Base-by-base conservation (phyloP, 2,888 invertebrate genomes). In the Leucozona laternaria region DNA sequence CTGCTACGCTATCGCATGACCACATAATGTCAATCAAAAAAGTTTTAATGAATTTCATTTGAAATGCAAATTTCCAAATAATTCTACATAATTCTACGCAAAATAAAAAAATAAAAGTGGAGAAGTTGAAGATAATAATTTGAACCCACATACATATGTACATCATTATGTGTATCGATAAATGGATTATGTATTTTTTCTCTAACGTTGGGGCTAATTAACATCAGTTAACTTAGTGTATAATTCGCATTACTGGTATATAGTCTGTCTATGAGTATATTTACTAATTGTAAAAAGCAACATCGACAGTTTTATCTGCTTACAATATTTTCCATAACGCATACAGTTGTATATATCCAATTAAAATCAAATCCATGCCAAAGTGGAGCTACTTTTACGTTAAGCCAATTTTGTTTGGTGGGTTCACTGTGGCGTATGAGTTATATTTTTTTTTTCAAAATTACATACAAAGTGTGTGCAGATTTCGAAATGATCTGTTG, bases 31-130 rank as follows among this genome's bases (percentile, higher is more conserved):
- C 28, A 28, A 64, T 64, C 17, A 25, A 45, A 45, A 64, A 45
- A 64, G 11, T 45, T 62, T 64, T 45, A 45, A 28, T 64, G 45
- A 64, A 45, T 45, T 45, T 17, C 28, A 64, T 48, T 66, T 31
- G 64, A 66, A 66, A 31, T 48, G 31, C 48, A 31, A 66, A 66
- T 34, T 66, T 45, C 11, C 28, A 34, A 58, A 57, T n/a, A n/a
- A 28, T n/a, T n/a, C n/a, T n/a, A 55, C 2, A 28, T 8, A n/a
- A n/a, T n/a, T n/a, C 8, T 10, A 55, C 6, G n/a, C 6, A 6
- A 2, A 31, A 31, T 7, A 31, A 20, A 25, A 15, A 13, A 22
- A 2, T 7, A 34, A 25, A 15, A 6, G 7, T 50, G 48, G 22
- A 5, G 2, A 1, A 15, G 6, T 37, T 17, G 6, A 34, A 20